Base-by-base conservation (phyloP, 2,797 vertebrate genomes). In the Enteromius viviparus region DNA sequence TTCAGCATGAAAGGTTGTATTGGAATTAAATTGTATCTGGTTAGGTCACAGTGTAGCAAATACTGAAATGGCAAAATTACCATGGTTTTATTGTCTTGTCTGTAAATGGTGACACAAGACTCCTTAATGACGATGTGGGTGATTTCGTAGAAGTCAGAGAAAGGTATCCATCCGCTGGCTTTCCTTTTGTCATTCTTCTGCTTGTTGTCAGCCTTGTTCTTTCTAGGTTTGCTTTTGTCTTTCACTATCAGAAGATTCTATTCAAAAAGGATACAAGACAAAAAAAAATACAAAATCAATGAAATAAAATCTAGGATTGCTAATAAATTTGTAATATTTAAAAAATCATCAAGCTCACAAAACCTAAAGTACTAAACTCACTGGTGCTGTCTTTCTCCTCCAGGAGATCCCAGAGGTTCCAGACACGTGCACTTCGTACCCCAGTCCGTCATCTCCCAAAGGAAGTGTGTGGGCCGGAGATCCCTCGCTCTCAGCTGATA, bases 11-110 rank as follows among this genome's bases (percentile, higher is more conserved):
- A 58, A 6, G 53, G 7, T 60, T 76, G 21, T 17, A 0, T 53
- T 26, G 21, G 12, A 60, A 17, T 10, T 15, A 4, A 60, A 60
- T 19, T 42, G 14, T 9, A 19, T n/a, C n/a, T 62, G 55, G 14
- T 62, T 60, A 62, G n/a, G 37, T 62, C 74, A 76, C 23, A 26
- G 34, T 26, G 9, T 19, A 42, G n/a, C 8, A 42, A 14, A 55
- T n/a, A 55, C 11, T 55, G 12, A 82, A 40, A 45, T 45, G 6
- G 1, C 11, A 2, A 49, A 76, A 51, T 91, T 90, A 98, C 98
- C 98, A 99, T 97, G 76, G 93, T 96, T 91, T 94, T 99, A 94
- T 99, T 98, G 90, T 99, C 97, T 91, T 99, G 98, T 87, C 95
- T 96, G 85, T 96, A 96, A 90, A 99, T 96, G 90, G 94, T 97